Percentiles rank a stretch among this genome's conserved stretches.
Conservation (phyloP, 2,888 invertebrate genomes). For the Acronicta alni region DNA sequence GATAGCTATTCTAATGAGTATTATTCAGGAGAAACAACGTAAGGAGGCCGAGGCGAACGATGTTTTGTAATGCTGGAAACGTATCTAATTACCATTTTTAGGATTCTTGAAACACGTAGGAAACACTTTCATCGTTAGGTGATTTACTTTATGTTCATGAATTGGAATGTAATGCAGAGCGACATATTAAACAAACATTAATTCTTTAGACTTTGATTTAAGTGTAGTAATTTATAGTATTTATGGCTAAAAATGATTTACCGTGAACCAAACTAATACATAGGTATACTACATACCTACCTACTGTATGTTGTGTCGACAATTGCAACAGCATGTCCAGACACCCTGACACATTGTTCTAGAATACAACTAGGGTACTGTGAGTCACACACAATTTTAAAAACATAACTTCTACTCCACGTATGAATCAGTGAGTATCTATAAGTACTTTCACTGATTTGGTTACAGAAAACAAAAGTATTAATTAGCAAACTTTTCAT, state of each 20-base stretch:
- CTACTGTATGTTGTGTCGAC: conserved; percentile 18
- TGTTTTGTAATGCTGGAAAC: conserved; percentile 68
- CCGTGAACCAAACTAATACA: conserved; percentile 35
- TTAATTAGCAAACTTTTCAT: no score
- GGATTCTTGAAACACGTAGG: conserved; percentile 63
- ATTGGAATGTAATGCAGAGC: conserved; percentile 37
- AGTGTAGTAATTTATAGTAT: conserved; percentile 39
- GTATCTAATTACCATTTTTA: conserved; percentile 59
- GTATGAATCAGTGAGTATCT: no score
- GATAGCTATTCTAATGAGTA: conserved; percentile 89
- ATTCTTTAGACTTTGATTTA: conserved; percentile 53
- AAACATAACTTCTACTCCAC: conserved; percentile 2
- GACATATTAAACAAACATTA: conserved; percentile 30
- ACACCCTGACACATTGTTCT: conserved; percentile 41
- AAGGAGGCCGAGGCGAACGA: conserved; percentile 86
- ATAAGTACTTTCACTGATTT: background rate
- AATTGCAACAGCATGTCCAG: conserved; percentile 34
- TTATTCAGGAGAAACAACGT: conserved; percentile 72
- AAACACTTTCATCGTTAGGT: conserved; percentile 50
- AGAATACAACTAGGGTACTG: conserved; percentile 44
- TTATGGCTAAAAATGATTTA: conserved; percentile 44
- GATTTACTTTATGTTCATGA: conserved; percentile 44
- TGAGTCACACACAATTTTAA: conserved; percentile 36
- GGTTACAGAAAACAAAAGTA: background rate
- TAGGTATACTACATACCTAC: conserved; percentile 4